Conservation (phyloP, 53 echinoderm and acorn worm genomes). For the Holothuria leucospilota region DNA sequence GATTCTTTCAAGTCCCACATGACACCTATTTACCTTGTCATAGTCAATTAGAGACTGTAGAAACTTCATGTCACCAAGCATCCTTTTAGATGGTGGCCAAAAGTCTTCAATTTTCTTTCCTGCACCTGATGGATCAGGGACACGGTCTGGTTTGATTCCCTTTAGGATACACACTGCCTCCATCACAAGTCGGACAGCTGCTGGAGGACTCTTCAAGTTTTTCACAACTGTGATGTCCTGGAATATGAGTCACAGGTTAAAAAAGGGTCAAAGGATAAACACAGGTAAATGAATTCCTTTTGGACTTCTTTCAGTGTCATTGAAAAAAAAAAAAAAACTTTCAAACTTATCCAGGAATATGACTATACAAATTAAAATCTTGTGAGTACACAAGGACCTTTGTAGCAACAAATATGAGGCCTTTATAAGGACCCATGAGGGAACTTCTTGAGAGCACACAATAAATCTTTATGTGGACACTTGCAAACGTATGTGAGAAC, state of each 20-base stretch:
- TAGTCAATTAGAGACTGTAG: constrained; percentile 90
- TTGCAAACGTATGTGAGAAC: too few relatives aligned
- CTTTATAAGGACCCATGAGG: too few relatives aligned
- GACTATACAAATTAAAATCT: too few relatives aligned
- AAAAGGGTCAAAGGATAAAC: background rate
- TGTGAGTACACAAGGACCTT: too few relatives aligned
- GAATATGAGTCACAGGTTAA: background rate
- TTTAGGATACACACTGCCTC: constrained; percentile 96
- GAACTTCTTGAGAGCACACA: too few relatives aligned
- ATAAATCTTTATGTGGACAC: too few relatives aligned
- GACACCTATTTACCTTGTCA: constrained; percentile 78
- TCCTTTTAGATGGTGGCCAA: constrained; percentile 90
- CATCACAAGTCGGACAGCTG: constrained; percentile 89
- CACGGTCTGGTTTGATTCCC: constrained; percentile 86
- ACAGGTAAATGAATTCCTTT: too few relatives aligned
- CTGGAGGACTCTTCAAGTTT: constrained; percentile 92
- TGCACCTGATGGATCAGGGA: constrained; percentile 91
- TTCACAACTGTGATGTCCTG: constrained; percentile 96
- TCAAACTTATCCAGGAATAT: too few relatives aligned
- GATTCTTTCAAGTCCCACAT: too few relatives aligned
- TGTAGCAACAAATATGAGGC: too few relatives aligned
- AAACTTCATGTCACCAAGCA: constrained; percentile 98
- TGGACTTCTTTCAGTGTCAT: background rate
- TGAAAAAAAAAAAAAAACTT: too few relatives aligned
- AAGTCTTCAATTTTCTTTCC: constrained; percentile 99